phyloP scores from a whole-genome alignment of 2,888 invertebrate species.

The Xanthia icteritia region DNA sequence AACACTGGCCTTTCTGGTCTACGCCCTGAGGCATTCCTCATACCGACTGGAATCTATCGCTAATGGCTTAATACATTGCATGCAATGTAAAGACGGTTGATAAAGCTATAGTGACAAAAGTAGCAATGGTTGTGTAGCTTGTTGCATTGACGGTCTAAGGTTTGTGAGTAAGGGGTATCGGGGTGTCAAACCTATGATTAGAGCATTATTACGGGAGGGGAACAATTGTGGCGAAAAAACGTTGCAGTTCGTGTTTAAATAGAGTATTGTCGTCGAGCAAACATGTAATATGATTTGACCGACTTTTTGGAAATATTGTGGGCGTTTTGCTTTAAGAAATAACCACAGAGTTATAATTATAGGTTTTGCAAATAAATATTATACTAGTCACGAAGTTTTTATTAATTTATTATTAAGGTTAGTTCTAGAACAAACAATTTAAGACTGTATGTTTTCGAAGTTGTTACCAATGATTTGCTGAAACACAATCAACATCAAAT shows the following conservation, averaged over 20 bases:
- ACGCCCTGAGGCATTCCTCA: slow-evolving; percentile 68
- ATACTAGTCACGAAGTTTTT: slow-evolving; percentile 8
- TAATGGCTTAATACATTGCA: slow-evolving; percentile 67
- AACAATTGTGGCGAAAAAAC: slow-evolving; percentile 83
- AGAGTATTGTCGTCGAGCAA: slow-evolving; percentile 70
- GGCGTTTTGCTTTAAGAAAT: slow-evolving; percentile 13
- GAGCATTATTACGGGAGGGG: slow-evolving; percentile 83
- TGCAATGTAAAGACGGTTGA: background rate
- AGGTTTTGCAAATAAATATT: slow-evolving; percentile 18
- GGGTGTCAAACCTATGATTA: slow-evolving; percentile 89
- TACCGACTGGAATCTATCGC: slow-evolving; percentile 24
- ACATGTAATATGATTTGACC: slow-evolving; percentile 59
- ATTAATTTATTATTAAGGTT: slow-evolving; percentile 2
- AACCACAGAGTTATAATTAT: slow-evolving; percentile 17
- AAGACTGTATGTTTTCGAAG: background rate
- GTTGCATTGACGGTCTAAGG: slow-evolving; percentile 2
- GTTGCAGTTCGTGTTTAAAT: slow-evolving; percentile 72
- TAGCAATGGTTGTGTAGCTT: slow-evolving; percentile 68
- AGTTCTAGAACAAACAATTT: background rate
- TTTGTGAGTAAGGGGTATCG: slow-evolving; percentile 63
- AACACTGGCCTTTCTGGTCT: slow-evolving; percentile 72
- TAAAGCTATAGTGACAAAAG: slow-evolving; percentile 4
- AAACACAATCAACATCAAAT: slow-evolving; percentile 24
- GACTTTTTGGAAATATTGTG: slow-evolving; percentile 40
- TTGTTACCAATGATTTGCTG: background rate